Evolutionary conservation across 1,140 invertebrate genomes (phyloP), one percentile per base, ranked within the genome.

Genomic region (Panulirus ornatus): DNA sequence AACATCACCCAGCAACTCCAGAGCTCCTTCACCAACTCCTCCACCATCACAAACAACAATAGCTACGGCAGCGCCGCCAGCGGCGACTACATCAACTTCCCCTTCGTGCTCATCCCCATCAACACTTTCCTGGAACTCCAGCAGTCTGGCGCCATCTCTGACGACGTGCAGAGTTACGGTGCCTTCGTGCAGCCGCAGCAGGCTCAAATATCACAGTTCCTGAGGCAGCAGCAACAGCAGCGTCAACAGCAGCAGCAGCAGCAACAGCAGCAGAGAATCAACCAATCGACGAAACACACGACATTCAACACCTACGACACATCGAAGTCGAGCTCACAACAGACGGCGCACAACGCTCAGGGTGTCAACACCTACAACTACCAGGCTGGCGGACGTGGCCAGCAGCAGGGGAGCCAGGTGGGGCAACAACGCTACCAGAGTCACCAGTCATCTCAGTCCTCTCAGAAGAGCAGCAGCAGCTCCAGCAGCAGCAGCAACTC

Each of bases 61-160:
- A 47, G 47, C 47, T 44, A 40, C 54, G 30, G n/a, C 8, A 36
- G n/a, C 44, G 42, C 58, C 22, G 34, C 42, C 63, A 63, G 44
- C 44, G 27, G 30, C n/a, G 66, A 54, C 47, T 83, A 84, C 66
- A 71, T 89, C 70, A 89, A 89, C 51, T 89, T 89, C 70, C 88
- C 88, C 5, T 89, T 89, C 71, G 88, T 89, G 16, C 47, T 89
- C 1, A 84, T 89, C 51, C 88, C 88, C 81, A 89, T 89, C 88
- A 73, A 81, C 22, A 89, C 88, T 6, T 89, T 89, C 79, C 34
- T 83, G 47, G 88, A 89, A 47, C 79, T 89, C 34, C 66, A 89
- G 47, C 58, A 89, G 47, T 75, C 79, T 27, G 88, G 88, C 34
- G 88, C 88, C 44, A 89, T 89, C 70, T n/a, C 66, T n/a, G 44